phyloP scores from a whole-genome alignment of 2,113 vertebrate genomes.

The Pelecanoides urinatrix region DNA sequence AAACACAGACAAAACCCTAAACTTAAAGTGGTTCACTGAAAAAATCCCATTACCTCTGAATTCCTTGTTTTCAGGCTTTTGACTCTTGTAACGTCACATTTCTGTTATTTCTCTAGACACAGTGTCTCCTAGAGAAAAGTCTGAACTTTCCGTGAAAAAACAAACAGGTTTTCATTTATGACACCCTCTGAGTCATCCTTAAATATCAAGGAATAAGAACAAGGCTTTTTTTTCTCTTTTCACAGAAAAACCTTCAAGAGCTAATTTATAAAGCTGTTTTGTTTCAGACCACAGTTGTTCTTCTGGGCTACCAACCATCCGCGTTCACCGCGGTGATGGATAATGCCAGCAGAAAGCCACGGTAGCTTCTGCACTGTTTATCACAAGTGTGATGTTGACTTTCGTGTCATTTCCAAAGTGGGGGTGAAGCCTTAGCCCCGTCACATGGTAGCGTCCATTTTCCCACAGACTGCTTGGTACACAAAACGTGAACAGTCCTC shows the following conservation, averaged over 20 bases:
- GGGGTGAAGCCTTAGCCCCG: not conserved
- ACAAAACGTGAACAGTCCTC: not conserved
- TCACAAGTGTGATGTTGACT: slow-evolving; percentile 2
- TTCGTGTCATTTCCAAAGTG: not conserved
- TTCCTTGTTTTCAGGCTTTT: not conserved
- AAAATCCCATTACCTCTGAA: not conserved
- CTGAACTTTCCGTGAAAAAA: not conserved
- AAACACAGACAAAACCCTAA: not conserved
- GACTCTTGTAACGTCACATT: not conserved
- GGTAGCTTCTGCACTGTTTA: slow-evolving; percentile 6
- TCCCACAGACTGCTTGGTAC: not conserved
- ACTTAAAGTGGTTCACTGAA: not conserved
- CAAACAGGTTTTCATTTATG: slow-evolving; percentile 9
- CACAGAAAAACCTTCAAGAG: slow-evolving; percentile 5
- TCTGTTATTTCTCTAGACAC: not conserved
- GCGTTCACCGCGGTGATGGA: not conserved
- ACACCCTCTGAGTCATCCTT: slow-evolving; percentile 8
- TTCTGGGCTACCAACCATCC: not conserved
- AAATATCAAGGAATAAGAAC: slow-evolving; percentile 21
- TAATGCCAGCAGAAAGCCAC: not conserved
- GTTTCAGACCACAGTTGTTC: not conserved
- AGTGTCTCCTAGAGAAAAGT: not conserved
- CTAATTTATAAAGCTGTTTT: slow-evolving; percentile 26
- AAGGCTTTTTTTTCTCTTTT: not conserved
- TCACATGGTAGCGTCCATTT: not conserved